Evolutionary conservation across 2,888 invertebrate species (phyloP), one percentile per base, ranked within the genome.

Genomic region (Erebia ligea): DNA sequence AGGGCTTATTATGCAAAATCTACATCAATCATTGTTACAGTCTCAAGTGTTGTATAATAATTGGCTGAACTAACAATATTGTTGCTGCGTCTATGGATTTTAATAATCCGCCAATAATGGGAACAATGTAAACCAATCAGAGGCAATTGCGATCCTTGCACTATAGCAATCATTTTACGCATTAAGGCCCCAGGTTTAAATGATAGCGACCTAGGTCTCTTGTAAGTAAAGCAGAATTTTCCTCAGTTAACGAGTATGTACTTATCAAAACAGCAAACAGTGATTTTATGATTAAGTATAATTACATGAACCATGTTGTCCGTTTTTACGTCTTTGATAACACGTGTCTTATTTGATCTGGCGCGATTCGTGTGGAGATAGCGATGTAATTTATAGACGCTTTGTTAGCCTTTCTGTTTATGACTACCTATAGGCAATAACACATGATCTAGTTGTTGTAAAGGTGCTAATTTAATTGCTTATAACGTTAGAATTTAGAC

Each of bases 311-410:
- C 86, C 84, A 75, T 70, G 72, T 70, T 91, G 91, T 91, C 92
- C 91, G 87, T 90, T 85, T 85, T 85, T 84, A 86, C 84, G 86
- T 79, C 78, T 80, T 75, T 84, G 90, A 89, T 91, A 91, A 89
- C 85, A 84, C 80, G 79, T 80, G 84, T 84, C 75, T 83, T 91
- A 91, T 91, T 91, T 91, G 86, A 89, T 89, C 86, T 84, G 82
- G 81, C 79, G 81, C 80, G 82, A 84, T 86, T 83, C 85, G 89
- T 89, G 89, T 91, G 73, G 78, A 80, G 89, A 92, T 92, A 91
- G 86, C 80, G 79, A 71, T 71, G 81, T 89, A 87, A 90, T 90
- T 91, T 91, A 90, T 90, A 87, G 85, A 87, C 89, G 88, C 85
- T 84, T 87, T 89, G 83, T 86, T 86, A 88, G 88, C 84, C 84